A percentile compares a stretch with the other conserved stretches of the same genome.
Evolutionary conservation across 2,797 vertebrate species (phyloP).

Genomic region (Odontamblyopus rebecca): DNA sequence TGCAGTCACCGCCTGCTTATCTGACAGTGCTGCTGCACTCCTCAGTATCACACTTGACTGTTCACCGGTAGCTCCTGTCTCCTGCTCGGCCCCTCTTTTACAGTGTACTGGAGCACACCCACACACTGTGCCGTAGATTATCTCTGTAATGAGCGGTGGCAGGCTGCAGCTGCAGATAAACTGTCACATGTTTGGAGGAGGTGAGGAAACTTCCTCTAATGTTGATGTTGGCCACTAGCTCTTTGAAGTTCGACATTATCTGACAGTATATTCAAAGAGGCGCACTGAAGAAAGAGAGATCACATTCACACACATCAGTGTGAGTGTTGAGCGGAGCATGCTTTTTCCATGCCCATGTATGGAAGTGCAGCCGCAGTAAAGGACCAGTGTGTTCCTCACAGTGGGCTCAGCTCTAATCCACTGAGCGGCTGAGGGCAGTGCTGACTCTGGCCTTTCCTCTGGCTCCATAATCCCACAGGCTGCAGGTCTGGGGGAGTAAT

Average conservation of each 20-base stretch:
- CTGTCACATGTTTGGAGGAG: conserved; percentile 17
- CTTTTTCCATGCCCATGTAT: conserved; percentile 72
- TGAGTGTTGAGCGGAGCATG: conserved; percentile 51
- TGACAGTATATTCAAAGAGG: conserved; percentile 45
- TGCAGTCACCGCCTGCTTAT: conserved; percentile 49
- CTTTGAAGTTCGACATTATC: conserved; percentile 35
- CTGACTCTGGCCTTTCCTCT: conserved; percentile 71
- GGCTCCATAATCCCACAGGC: conserved; percentile 71
- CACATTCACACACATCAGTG: conserved; percentile 27
- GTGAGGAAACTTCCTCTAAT: conserved; percentile 1
- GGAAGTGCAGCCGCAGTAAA: conserved; percentile 57
- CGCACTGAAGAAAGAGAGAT: conserved; percentile 56
- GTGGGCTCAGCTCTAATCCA: conserved; percentile 66
- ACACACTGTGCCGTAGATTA: conserved; percentile 27
- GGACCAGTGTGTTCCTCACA: conserved; percentile 47
- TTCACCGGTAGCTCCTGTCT: conserved; percentile 32
- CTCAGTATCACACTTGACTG: conserved; percentile 26
- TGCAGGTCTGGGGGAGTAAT: conserved; percentile 72
- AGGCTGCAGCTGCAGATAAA: conserved; percentile 38
- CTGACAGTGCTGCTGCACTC: conserved; percentile 26
- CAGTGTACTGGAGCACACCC: conserved; percentile 10
- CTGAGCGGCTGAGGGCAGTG: conserved; percentile 69
- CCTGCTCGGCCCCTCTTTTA: conserved; percentile 2
- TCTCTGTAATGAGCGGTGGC: conserved; percentile 41
- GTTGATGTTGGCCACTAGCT: conserved; percentile 4